These are phyloP conservation scores for Pangasius larnaudii DNA, from an alignment of 2,797 vertebrate genomes.

Conservation along the genomic window DNA sequence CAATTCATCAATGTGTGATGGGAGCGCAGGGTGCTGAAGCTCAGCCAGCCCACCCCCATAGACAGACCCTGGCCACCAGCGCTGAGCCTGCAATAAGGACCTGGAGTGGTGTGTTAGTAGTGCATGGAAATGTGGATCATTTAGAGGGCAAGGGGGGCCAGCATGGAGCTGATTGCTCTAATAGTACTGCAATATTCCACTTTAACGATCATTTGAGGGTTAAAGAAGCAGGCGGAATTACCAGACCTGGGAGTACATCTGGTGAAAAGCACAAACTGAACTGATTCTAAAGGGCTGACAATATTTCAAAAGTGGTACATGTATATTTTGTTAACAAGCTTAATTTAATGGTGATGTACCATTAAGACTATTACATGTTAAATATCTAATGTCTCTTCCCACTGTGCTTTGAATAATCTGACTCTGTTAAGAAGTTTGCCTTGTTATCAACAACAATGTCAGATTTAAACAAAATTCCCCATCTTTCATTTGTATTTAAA, in stretches of 20 bases:
- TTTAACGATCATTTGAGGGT: conserved; percentile 39
- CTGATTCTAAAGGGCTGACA: background rate
- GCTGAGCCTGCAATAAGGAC: conserved; percentile 58
- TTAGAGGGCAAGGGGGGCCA: conserved; percentile 35
- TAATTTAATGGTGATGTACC: background rate
- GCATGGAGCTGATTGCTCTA: conserved; percentile 41
- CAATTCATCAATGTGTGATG: conserved; percentile 82
- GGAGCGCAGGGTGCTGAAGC: conserved; percentile 74
- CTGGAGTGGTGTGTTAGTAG: conserved; percentile 25
- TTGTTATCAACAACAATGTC: background rate
- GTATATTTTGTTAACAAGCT: background rate
- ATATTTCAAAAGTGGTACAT: background rate
- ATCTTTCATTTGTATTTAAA: background rate
- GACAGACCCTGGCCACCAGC: conserved; percentile 72
- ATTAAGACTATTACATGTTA: background rate
- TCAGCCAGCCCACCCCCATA: conserved; percentile 70
- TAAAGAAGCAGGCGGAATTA: conserved; percentile 1
- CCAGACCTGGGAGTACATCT: conserved; percentile 7
- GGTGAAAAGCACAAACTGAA: conserved; percentile 2
- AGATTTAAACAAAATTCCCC: background rate
- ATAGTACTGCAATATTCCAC: conserved; percentile 33
- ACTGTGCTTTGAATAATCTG: background rate
- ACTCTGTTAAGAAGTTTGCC: background rate
- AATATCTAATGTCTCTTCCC: background rate
- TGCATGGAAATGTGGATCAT: conserved; percentile 35